Evolutionary conservation across 2,888 invertebrate species (phyloP), one percentile per base, ranked within the genome.

Genomic region (Teleiodes luculella): DNA sequence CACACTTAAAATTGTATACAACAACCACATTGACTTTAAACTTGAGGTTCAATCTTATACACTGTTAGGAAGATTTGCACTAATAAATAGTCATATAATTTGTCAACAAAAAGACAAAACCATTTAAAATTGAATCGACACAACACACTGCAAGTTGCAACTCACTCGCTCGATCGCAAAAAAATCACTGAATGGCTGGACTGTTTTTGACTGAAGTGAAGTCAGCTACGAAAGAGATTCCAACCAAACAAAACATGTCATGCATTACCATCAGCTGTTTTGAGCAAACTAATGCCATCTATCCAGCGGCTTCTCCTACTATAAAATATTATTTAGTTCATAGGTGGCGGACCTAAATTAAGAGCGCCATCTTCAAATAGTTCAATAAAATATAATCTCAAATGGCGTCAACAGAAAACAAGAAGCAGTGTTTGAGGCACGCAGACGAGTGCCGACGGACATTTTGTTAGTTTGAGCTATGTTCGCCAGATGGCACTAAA

Each of bases 181-280:
- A 70, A 63, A 72, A 65, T 71, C 60, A 75, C 73, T 74, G 65
- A 64, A 59, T 69, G 68, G 61, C 60, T 66, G n/a, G n/a, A n/a
- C n/a, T 63, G 58, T 58, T 57, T 57, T 58, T 59, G 58, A 65
- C 61, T 60, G 63, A 61, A 57, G 66, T 80, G 83, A 84, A 83
- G 80, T 79, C 81, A 64, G 69, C 68, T 64, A 65, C 63, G 74
- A 71, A 70, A 48, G 43, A 45, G 47, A 75, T 72, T 67, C 30
- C 51, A 51, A 41, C 14, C 69, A 77, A 76, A 77, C 30, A 31
- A 41, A 41, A 33, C 69, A 77, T 79, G 75, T 76, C 73, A 77
- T 69, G 39, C 57, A 66, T 68, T 60, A 56, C 56, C 59, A 78
- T 78, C 83, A 84, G 84, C 85, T 85, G 83, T 77, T 83, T 28